phyloP scores from a whole-genome alignment of 2,888 invertebrate genomes.

The Invenusta paracnida region DNA sequence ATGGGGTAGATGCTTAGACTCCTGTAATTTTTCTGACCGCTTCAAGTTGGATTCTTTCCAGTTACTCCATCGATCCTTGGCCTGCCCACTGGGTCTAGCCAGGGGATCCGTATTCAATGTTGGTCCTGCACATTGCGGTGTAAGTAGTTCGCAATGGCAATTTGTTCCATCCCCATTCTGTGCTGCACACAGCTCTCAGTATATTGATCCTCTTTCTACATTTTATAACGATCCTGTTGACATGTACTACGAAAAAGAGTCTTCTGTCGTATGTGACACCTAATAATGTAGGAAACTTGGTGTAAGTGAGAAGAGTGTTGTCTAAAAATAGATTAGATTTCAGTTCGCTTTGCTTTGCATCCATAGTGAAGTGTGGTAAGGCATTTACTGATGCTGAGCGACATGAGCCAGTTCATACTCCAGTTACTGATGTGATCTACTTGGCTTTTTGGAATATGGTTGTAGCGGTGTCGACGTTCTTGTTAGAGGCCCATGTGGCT shows the following conservation, averaged over 20 bases:
- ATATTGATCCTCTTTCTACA: not conserved
- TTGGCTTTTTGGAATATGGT: not conserved
- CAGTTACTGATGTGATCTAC: not conserved
- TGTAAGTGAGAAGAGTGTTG: not conserved
- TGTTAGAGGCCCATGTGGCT: not conserved
- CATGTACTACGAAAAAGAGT: not conserved
- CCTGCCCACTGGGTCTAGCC: not conserved
- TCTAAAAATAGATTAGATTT: not conserved
- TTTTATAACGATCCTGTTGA: not conserved
- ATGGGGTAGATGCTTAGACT: not conserved
- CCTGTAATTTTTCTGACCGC: not conserved
- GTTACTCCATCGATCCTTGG: not conserved
- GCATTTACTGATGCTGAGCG: not conserved
- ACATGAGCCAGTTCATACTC: conserved; percentile 16
- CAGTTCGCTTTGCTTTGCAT: not conserved
- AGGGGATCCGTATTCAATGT: not conserved
- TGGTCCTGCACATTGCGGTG: not conserved
- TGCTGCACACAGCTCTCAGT: not conserved
- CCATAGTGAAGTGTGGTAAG: not conserved
- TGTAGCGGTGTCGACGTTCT: not conserved
- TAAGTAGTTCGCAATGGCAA: not conserved
- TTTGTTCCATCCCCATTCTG: not conserved
- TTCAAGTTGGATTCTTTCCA: conserved; percentile 1
- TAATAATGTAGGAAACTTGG: not conserved
- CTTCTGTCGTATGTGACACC: not conserved